Evolutionary conservation across 2,113 vertebrate species (phyloP).

Genomic region (Jacana jacana): DNA sequence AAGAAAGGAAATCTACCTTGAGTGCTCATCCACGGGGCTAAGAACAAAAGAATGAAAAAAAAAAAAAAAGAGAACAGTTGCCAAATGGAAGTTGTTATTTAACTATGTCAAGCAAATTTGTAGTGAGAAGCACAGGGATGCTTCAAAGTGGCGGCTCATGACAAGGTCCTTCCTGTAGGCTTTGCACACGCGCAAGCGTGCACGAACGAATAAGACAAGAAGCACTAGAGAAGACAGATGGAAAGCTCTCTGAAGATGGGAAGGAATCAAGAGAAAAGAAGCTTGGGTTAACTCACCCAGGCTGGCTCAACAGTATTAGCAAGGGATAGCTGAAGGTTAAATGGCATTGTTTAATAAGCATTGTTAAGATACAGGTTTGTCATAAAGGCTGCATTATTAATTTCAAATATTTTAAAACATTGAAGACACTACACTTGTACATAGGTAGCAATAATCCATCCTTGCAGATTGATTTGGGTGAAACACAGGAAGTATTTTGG

Average conservation of each 20-base stretch:
- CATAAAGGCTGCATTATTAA: background rate
- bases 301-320: background rate
- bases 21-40: background rate
- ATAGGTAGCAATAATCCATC: background rate
- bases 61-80: background rate
- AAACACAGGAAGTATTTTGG: background rate
- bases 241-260: background rate
- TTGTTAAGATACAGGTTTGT: background rate
- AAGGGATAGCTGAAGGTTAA: background rate
- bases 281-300: background rate
- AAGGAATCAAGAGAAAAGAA: background rate
- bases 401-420: background rate
- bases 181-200: background rate
- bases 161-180: background rate
- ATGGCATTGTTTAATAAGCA: too few species aligned
- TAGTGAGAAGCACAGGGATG: background rate
- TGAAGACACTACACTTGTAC: background rate
- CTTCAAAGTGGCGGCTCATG: background rate
- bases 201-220: background rate
- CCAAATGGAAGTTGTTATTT: background rate
- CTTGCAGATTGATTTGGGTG: background rate
- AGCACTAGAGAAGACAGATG: background rate
- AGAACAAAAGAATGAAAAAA: background rate
- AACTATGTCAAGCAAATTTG: background rate
- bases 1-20: background rate